These are phyloP conservation scores for Coboldia fuscipes DNA, from an alignment of 1,140 invertebrate species.

Conservation along the genomic window DNA sequence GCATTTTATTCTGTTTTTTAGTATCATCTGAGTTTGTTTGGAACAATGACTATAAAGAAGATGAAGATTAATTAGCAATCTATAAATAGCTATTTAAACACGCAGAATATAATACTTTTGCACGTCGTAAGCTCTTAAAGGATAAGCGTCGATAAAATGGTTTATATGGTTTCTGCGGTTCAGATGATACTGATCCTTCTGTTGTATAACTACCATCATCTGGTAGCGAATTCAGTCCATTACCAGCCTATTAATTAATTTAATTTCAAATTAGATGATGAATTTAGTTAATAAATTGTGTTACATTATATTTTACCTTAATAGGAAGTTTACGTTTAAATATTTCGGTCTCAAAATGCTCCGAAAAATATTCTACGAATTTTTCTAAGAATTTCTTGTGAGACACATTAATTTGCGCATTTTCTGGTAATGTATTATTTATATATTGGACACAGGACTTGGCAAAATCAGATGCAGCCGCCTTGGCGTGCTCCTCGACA, in stretches of 20 bases:
- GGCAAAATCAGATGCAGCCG: slow-evolving; percentile 66
- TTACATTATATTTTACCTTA: slow-evolving; percentile 19
- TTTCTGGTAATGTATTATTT: slow-evolving; percentile 41
- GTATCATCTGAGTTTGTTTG: slow-evolving; percentile 83
- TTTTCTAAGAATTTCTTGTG: slow-evolving; percentile 59
- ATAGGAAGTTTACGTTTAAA: slow-evolving; percentile 31
- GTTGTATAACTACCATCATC: slow-evolving; percentile 42
- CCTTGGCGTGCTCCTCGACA: slow-evolving; percentile 68
- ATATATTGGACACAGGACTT: slow-evolving; percentile 64
- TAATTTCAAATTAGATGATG: neutral
- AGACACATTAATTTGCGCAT: slow-evolving; percentile 34
- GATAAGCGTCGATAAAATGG: slow-evolving; percentile 69
- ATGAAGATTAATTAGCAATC: slow-evolving; percentile 3
- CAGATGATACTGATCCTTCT: slow-evolving; percentile 50
- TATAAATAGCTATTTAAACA: no score
- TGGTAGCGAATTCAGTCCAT: slow-evolving; percentile 8
- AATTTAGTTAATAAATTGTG: neutral
- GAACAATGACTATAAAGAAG: slow-evolving; percentile 36
- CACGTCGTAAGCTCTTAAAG: slow-evolving; percentile 55
- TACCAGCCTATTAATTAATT: slow-evolving; percentile 7
- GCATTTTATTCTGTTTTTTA: slow-evolving; percentile 60
- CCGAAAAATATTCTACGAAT: slow-evolving; percentile 65
- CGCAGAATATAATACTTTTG: no score
- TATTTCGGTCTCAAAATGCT: slow-evolving; percentile 60
- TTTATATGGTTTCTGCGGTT: slow-evolving; percentile 61